Evolutionary conservation across 2,797 vertebrate species (phyloP).

Genomic region (Acrocephalus scirpaceus): DNA sequence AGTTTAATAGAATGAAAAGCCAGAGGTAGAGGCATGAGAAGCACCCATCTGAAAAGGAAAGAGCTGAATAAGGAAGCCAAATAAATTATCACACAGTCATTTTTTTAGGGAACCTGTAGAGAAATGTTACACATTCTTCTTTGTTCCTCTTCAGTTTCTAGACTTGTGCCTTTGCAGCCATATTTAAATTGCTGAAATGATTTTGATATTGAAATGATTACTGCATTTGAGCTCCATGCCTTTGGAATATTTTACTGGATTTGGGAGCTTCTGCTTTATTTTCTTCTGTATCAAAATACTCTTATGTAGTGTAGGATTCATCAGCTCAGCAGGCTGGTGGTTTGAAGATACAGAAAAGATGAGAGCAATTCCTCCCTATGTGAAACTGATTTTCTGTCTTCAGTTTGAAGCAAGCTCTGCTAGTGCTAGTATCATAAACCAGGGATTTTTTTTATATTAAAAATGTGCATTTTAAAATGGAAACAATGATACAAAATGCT

Average conservation of each 20-base stretch:
- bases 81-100: neutral
- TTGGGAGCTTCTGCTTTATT: neutral
- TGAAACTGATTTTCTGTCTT: neutral
- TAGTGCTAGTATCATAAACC: neutral
- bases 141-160: neutral
- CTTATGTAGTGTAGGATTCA: no score
- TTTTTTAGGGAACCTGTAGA: neutral
- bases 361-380: neutral
- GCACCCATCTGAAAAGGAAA: neutral
- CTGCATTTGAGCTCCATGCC: neutral
- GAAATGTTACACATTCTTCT: neutral
- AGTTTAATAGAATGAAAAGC: neutral
- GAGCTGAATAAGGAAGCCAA: neutral
- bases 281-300: neutral
- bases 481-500: neutral
- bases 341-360: neutral
- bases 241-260: neutral
- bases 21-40: neutral
- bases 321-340: neutral
- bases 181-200: neutral
- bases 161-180: neutral
- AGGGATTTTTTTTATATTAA: neutral
- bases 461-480: neutral
- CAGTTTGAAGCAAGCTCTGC: neutral
- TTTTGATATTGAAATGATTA: neutral